A percentile compares a stretch with the other conserved stretches of the same genome.
Evolutionary conservation across 2,888 invertebrate species (phyloP).

Genomic region (Drosophila rellima): DNA sequence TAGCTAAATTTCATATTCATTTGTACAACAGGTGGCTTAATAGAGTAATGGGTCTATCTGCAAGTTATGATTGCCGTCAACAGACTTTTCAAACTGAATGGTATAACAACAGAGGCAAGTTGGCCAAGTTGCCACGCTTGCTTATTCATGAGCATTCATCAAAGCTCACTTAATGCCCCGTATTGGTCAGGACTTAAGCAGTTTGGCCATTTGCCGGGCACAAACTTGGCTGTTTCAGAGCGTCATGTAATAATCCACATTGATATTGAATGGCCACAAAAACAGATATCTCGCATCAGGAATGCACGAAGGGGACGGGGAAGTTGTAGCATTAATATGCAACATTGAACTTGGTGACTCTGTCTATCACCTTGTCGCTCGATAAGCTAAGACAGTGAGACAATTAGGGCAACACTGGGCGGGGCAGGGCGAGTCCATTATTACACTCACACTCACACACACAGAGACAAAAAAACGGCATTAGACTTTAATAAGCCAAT

Average conservation of each 20-base stretch:
- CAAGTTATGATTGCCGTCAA: not conserved
- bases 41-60: not conserved
- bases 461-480: constrained; percentile 36
- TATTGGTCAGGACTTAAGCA: constrained; percentile 67
- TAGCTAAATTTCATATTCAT: too few species aligned
- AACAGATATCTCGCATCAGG: constrained; percentile 14
- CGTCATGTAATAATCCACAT: constrained; percentile 63
- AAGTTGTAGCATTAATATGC: constrained; percentile 69
- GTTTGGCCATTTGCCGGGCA: constrained; percentile 59
- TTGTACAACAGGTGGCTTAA: not conserved
- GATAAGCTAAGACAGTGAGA: constrained; percentile 40
- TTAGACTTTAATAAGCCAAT: constrained; percentile 82
- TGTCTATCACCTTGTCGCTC: constrained; percentile 41
- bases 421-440: constrained; percentile 47
- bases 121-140: constrained; percentile 49
- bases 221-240: constrained; percentile 50
- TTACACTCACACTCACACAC: constrained; percentile 10
- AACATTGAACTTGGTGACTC: constrained; percentile 46
- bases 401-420: constrained; percentile 43
- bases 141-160: constrained; percentile 76
- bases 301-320: constrained; percentile 6
- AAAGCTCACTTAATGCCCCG: constrained; percentile 77
- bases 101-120: constrained; percentile 19
- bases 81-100: constrained; percentile 3
- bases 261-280: constrained; percentile 62